Evolutionary conservation across 2,888 invertebrate species (phyloP).

Genomic region (Patella ulyssiponensis): DNA sequence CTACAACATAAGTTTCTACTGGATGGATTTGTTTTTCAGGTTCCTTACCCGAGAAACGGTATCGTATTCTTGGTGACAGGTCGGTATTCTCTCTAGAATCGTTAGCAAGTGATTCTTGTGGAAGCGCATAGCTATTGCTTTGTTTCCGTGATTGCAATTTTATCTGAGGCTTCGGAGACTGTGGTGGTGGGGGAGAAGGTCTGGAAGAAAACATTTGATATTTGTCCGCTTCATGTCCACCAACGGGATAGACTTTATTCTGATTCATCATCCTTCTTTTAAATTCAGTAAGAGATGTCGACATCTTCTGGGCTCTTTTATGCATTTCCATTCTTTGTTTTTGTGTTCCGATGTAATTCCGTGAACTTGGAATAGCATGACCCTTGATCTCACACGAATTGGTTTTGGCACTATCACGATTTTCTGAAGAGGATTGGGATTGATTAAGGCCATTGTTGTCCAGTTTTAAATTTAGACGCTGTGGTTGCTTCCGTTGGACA

Average conservation of each 20-base stretch:
- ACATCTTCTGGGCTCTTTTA: not conserved
- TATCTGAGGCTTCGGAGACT: not conserved
- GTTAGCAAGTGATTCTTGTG: not conserved
- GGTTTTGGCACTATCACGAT: not conserved
- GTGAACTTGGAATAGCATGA: not conserved
- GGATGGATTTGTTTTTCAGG: not conserved
- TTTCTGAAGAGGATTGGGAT: not conserved
- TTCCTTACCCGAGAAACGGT: not conserved
- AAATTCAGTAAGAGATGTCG: not conserved
- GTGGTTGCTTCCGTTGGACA: no score
- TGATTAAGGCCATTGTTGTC: no score
- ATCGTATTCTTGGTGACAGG: not conserved
- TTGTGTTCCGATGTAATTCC: not conserved
- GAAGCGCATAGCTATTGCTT: not conserved
- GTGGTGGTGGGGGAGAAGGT: not conserved
- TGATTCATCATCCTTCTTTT: not conserved
- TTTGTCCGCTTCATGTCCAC: not conserved
- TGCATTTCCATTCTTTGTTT: not conserved
- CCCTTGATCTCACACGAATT: slow-evolving; percentile 4
- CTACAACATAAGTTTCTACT: slow-evolving; percentile 1
- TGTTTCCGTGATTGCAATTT: not conserved
- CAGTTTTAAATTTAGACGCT: no score
- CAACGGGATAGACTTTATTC: not conserved
- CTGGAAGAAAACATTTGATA: not conserved
- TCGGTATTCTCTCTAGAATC: not conserved